Evolutionary conservation across 1,140 invertebrate genomes (phyloP).

Genomic region (Mylabris phalerata): DNA sequence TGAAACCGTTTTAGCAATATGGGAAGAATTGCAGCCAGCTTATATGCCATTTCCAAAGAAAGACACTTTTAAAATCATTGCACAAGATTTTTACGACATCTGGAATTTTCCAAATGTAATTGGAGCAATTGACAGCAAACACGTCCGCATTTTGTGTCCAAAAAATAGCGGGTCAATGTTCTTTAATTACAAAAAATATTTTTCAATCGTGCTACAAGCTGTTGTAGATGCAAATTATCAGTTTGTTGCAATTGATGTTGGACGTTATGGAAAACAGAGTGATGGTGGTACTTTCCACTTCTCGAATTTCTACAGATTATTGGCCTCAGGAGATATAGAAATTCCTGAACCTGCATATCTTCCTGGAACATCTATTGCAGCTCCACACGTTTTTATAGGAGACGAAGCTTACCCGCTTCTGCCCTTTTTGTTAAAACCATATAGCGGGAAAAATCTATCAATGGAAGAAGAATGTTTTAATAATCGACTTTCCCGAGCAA

Average conservation of each 20-base stretch:
- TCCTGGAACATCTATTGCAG: slow-evolving; percentile 17
- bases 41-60: slow-evolving; percentile 27
- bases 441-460: slow-evolving; percentile 1
- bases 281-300: slow-evolving; percentile 38
- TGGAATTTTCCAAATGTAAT: slow-evolving; percentile 41
- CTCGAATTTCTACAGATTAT: slow-evolving; percentile 21
- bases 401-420: slow-evolving; percentile 24
- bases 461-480: slow-evolving; percentile 21
- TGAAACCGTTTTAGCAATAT: slow-evolving; percentile 34
- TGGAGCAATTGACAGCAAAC: slow-evolving; percentile 44
- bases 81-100: slow-evolving; percentile 27
- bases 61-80: slow-evolving; percentile 33
- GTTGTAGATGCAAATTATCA: slow-evolving; percentile 37
- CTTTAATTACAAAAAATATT: slow-evolving; percentile 45
- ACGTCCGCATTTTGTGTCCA: slow-evolving; percentile 36
- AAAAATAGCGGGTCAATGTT: slow-evolving; percentile 36
- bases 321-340: slow-evolving; percentile 20
- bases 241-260: slow-evolving; percentile 40
- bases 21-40: slow-evolving; percentile 26
- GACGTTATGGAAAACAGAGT: slow-evolving; percentile 37
- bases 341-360: slow-evolving; percentile 27
- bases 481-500: slow-evolving; percentile 12
- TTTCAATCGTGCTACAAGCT: slow-evolving; percentile 41
- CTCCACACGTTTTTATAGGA: slow-evolving; percentile 19
- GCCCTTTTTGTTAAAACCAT: slow-evolving; percentile 17